These are phyloP conservation scores for Trissolcus brochymenae DNA, from an alignment of 2,888 invertebrate species.

Conservation along the genomic window DNA sequence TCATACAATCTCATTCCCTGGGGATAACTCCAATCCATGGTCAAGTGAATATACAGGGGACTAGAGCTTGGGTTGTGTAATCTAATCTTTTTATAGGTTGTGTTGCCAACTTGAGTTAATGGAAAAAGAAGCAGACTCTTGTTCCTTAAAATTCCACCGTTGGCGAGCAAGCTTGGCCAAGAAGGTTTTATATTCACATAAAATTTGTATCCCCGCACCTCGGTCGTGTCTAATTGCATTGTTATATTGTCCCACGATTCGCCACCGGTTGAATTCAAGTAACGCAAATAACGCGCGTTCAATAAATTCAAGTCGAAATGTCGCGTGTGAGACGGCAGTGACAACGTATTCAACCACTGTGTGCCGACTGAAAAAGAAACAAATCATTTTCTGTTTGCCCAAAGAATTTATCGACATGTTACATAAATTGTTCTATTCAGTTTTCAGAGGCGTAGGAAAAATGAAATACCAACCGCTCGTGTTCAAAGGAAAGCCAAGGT, in stretches of 20 bases:
- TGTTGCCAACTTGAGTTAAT: slow-evolving; percentile 85
- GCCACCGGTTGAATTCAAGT: slow-evolving; percentile 77
- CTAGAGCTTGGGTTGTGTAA: slow-evolving; percentile 85
- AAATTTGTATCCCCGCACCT: slow-evolving; percentile 82
- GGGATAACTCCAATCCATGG: slow-evolving; percentile 85
- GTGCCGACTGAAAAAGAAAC: slow-evolving; percentile 77
- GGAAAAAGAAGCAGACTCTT: slow-evolving; percentile 81
- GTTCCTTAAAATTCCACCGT: slow-evolving; percentile 69
- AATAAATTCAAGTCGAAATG: slow-evolving; percentile 84
- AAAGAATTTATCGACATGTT: neutral
- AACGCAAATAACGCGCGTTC: slow-evolving; percentile 81
- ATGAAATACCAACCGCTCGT: slow-evolving; percentile 79
- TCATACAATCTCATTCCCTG: slow-evolving; percentile 79
- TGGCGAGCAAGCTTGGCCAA: slow-evolving; percentile 81
- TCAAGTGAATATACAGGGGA: slow-evolving; percentile 84
- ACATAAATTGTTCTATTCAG: neutral
- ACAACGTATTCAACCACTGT: slow-evolving; percentile 83
- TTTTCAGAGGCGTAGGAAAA: neutral
- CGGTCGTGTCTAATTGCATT: slow-evolving; percentile 86
- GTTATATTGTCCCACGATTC: slow-evolving; percentile 82
- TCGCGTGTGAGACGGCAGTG: slow-evolving; percentile 81
- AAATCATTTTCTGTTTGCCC: neutral
- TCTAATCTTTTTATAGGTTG: slow-evolving; percentile 81
- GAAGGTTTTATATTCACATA: slow-evolving; percentile 82
- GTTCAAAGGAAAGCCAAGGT: slow-evolving; percentile 84